Evolutionary conservation across 1,140 invertebrate genomes (phyloP).

Genomic region (Drosophila sulfurigaster): DNA sequence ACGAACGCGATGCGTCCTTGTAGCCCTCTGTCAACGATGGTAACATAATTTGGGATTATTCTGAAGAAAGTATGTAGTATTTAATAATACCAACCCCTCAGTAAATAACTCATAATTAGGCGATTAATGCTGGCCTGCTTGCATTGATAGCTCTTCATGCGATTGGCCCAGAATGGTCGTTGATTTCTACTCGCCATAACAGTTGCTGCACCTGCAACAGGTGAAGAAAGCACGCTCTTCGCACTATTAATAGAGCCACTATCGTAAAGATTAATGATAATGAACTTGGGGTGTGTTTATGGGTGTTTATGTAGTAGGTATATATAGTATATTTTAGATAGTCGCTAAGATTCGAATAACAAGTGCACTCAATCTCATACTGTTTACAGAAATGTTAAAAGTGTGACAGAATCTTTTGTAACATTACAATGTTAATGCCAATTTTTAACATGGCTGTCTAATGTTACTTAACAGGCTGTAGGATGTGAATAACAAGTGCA

Average conservation of each 20-base stretch:
- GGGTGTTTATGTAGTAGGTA: neutral
- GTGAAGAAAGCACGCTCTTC: neutral
- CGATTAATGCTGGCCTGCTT: conserved; percentile 60
- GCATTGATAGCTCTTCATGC: conserved; percentile 63
- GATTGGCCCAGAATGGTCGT: conserved; percentile 42
- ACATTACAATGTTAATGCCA: no score
- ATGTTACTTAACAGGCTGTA: no score
- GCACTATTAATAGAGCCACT: neutral
- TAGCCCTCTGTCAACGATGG: conserved; percentile 53
- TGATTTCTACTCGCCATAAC: conserved; percentile 41
- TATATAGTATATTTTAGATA: no score
- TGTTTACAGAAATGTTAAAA: no score
- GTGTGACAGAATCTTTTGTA: no score
- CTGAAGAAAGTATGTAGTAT: neutral
- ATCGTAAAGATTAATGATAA: neutral
- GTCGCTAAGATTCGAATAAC: no score
- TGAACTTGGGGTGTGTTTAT: neutral
- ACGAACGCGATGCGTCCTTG: conserved; percentile 54
- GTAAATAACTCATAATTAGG: conserved; percentile 64
- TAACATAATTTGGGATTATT: neutral
- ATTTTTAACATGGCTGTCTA: no score
- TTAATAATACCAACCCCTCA: conserved; percentile 39
- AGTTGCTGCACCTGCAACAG: neutral
- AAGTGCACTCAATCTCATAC: no score
- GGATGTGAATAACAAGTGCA: no score